These are phyloP conservation scores for Bombus haemorrhoidalis DNA, from an alignment of 1,140 invertebrate species.

Conservation along the genomic window DNA sequence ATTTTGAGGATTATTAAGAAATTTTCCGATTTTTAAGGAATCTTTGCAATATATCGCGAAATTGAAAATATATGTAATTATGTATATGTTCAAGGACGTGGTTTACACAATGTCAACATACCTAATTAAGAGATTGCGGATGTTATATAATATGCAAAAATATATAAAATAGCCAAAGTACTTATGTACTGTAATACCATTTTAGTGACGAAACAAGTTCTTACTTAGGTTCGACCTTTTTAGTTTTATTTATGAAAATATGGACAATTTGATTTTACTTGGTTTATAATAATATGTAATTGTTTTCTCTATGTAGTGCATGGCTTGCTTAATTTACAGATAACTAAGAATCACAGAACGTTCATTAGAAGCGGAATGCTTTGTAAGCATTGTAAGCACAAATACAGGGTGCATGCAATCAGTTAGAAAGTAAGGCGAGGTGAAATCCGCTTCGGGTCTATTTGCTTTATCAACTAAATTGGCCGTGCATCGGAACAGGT, in stretches of 20 bases:
- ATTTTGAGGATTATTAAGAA: no score
- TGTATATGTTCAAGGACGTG: background rate
- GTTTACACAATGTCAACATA: background rate
- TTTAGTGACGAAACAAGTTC: no score
- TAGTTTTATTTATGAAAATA: no score
- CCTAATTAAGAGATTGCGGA: no score
- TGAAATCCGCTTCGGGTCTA: constrained; percentile 64
- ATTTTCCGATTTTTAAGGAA: no score
- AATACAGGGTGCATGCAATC: constrained; percentile 15
- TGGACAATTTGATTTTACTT: background rate
- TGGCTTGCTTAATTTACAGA: background rate
- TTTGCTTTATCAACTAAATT: constrained; percentile 70
- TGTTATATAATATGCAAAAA: background rate
- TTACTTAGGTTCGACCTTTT: background rate
- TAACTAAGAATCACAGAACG: background rate
- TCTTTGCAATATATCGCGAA: no score
- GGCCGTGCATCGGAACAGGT: constrained; percentile 65
- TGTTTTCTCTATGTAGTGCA: background rate
- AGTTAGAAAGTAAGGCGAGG: constrained; percentile 48
- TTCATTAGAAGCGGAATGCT: constrained; percentile 8
- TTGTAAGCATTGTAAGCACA: background rate
- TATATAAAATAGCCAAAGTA: background rate
- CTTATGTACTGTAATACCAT: no score
- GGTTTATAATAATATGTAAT: background rate
- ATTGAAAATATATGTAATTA: no score